Evolutionary conservation across 1,140 invertebrate genomes (phyloP).

Genomic region (Euwallacea fornicatus): DNA sequence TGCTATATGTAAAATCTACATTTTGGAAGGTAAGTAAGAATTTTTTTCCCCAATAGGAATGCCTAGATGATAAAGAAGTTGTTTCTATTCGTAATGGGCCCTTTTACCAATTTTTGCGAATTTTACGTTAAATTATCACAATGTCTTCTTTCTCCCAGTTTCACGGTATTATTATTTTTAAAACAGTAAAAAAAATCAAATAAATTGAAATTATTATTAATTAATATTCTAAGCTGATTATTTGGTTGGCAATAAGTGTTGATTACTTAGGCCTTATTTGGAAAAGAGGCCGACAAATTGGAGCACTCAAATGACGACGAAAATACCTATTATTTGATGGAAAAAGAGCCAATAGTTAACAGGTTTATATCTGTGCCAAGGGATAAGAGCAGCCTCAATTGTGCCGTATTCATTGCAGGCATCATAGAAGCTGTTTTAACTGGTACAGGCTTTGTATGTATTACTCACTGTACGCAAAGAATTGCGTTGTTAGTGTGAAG

Average conservation of each 20-base stretch:
- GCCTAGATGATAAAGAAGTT: conserved; percentile 4
- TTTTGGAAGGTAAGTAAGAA: conserved; percentile 84
- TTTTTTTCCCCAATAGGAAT: too few relatives aligned
- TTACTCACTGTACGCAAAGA: conserved; percentile 9
- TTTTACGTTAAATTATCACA: neutral
- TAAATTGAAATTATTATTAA: too few relatives aligned
- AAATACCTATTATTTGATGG: conserved; percentile 96
- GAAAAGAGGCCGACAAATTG: conserved; percentile 96
- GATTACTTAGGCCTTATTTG: conserved; percentile 80
- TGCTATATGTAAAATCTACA: conserved; percentile 94
- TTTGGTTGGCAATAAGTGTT: neutral
- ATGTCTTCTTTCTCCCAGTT: too few relatives aligned
- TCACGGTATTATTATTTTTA: too few relatives aligned
- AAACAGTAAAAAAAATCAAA: too few relatives aligned
- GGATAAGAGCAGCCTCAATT: conserved; percentile 96
- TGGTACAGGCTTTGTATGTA: conserved; percentile 93
- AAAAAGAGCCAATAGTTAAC: conserved; percentile 97
- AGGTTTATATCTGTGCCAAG: conserved; percentile 97
- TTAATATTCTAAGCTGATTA: neutral
- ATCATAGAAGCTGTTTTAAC: conserved; percentile 96
- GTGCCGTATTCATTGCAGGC: conserved; percentile 97
- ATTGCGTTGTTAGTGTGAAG: neutral
- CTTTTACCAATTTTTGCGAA: neutral
- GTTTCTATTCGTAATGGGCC: neutral
- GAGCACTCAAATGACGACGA: conserved; percentile 99